A percentile compares a stretch with the other conserved stretches of the same genome.
phyloP scores from a whole-genome alignment of 2,797 vertebrate species.

The Steatocranus sp. region DNA sequence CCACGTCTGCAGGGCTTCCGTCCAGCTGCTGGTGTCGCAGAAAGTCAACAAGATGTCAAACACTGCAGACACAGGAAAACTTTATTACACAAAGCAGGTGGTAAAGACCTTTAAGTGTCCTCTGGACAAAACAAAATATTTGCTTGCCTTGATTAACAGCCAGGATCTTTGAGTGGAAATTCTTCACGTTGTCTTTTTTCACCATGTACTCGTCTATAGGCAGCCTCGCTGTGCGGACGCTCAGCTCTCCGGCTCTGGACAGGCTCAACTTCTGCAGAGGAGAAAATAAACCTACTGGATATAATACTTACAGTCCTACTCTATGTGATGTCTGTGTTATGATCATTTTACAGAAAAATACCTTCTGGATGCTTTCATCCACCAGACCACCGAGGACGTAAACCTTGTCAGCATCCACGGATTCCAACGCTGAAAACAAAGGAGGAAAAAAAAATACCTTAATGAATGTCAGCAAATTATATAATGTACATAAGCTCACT shows the following conservation, averaged over 20 bases:
- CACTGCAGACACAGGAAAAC: conserved; percentile 65
- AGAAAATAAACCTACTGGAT: not conserved
- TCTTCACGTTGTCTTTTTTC: conserved; percentile 79
- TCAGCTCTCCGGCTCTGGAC: conserved; percentile 75
- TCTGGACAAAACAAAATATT: accelerated
- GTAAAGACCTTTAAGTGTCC: too few relatives aligned
- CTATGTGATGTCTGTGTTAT: not conserved
- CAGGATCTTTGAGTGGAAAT: conserved; percentile 88
- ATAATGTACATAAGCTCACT: not conserved
- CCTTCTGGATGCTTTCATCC: conserved; percentile 94
- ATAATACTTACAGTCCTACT: not conserved
- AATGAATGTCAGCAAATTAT: too few relatives aligned
- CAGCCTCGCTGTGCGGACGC: conserved; percentile 77
- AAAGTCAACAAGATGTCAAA: conserved; percentile 84
- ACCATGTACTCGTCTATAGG: conserved; percentile 91
- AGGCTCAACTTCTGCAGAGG: conserved; percentile 82
- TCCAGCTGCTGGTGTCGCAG: conserved; percentile 82
- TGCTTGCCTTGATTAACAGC: conserved; percentile 87
- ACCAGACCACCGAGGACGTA: conserved; percentile 94
- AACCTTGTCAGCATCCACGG: conserved; percentile 78
- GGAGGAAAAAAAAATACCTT: not conserved
- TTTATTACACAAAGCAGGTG: not conserved
- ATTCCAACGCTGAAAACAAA: conserved; percentile 77
- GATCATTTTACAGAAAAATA: conserved; percentile 3
- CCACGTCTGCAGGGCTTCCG: conserved; percentile 77